These are phyloP conservation scores for Tokudaia tokunoshimensis DNA, from an alignment of 2,797 vertebrate species.

Conservation along the genomic window DNA sequence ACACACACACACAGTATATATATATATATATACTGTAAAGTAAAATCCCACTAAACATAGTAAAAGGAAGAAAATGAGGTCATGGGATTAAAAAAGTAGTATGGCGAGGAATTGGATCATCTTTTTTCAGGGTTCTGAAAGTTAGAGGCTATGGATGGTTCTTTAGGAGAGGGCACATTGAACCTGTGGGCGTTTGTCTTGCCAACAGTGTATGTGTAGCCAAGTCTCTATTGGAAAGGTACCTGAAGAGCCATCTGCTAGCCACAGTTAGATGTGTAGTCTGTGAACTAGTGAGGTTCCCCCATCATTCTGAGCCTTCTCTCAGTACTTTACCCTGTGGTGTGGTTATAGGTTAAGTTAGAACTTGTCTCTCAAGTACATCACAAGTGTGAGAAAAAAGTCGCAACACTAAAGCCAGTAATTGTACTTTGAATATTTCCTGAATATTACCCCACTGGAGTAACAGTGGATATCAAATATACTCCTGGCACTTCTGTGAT, in stretches of 20 bases:
- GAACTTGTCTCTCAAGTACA: background rate
- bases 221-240: background rate
- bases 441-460: background rate
- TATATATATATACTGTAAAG: too few relatives aligned
- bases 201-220: background rate
- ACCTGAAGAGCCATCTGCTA: background rate
- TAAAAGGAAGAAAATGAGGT: background rate
- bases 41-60: background rate
- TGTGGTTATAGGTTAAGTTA: background rate
- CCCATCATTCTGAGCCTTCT: background rate
- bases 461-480: background rate
- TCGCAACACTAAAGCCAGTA: background rate
- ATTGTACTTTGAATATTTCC: background rate
- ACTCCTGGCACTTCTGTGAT: background rate
- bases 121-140: background rate
- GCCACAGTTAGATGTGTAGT: background rate
- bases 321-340: background rate
- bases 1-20: background rate
- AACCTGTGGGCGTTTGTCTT: background rate
- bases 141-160: background rate
- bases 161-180: background rate
- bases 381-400: background rate
- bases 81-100: background rate
- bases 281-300: background rate
- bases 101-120: background rate